These are phyloP conservation scores for Crotalus helleri DNA, from an alignment of 2,113 vertebrate genomes.

Conservation along the genomic window DNA sequence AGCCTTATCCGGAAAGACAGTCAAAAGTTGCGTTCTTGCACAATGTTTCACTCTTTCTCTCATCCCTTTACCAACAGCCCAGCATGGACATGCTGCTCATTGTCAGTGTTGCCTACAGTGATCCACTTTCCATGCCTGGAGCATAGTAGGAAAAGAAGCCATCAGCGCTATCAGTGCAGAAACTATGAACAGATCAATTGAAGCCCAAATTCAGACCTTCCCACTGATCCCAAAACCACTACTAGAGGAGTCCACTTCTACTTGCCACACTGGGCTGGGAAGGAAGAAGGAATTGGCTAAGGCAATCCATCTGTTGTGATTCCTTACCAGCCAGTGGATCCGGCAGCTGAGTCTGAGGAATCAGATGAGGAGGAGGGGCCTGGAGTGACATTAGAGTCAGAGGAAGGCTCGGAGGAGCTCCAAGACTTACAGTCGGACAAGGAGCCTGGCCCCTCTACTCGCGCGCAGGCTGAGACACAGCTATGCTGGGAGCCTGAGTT, in stretches of 20 bases:
- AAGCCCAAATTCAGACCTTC: neutral
- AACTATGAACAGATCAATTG: neutral
- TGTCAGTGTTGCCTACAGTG: neutral
- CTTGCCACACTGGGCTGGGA: neutral
- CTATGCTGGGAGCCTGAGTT: no score
- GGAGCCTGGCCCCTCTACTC: no score
- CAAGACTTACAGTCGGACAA: no score
- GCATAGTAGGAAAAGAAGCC: neutral
- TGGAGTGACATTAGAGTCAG: no score
- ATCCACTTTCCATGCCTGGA: neutral
- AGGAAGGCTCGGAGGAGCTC: no score
- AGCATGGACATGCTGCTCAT: neutral
- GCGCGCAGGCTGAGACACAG: no score
- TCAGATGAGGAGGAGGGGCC: no score
- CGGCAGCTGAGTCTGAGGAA: no score
- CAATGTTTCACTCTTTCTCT: neutral
- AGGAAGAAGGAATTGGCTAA: neutral
- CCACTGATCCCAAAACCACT: accelerated
- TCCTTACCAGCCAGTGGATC: no score
- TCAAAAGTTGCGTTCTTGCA: neutral
- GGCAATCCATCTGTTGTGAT: no score
- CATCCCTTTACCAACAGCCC: neutral
- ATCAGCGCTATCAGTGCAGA: neutral
- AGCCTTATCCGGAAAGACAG: neutral
- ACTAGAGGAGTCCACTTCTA: accelerated